phyloP scores from a whole-genome alignment of 2,797 vertebrate genomes.

The Chrysocyon brachyurus region DNA sequence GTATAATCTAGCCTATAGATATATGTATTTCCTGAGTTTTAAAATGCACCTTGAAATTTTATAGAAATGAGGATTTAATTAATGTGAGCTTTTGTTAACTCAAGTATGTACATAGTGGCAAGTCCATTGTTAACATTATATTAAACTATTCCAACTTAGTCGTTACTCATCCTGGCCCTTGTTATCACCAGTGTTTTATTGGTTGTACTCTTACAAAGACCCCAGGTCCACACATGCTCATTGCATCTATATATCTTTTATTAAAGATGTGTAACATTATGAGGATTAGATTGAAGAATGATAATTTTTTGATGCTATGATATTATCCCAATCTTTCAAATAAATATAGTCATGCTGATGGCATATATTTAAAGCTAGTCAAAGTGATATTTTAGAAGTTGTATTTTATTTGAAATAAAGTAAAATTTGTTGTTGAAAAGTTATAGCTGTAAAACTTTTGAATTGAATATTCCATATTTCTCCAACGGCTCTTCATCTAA shows the following conservation, averaged over 20 bases:
- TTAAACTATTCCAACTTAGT: background rate
- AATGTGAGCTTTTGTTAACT: background rate
- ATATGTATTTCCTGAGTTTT: background rate
- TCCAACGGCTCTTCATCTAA: background rate
- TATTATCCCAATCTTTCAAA: background rate
- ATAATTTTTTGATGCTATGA: background rate
- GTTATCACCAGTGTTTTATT: no score
- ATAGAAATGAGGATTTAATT: background rate
- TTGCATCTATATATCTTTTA: background rate
- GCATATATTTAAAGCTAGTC: background rate
- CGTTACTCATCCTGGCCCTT: background rate
- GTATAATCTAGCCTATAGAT: background rate
- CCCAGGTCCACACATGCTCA: background rate
- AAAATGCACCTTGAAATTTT: background rate
- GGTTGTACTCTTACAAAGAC: background rate
- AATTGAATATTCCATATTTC: background rate
- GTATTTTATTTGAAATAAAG: constrained; percentile 11
- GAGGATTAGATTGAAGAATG: background rate
- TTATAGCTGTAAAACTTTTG: background rate
- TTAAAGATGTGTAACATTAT: background rate
- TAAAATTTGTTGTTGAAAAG: background rate
- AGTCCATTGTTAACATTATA: background rate
- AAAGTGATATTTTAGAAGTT: background rate
- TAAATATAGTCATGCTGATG: background rate
- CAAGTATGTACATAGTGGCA: background rate